A percentile compares a stretch with the other conserved stretches of the same genome.
These are phyloP conservation scores for Pectinophora gossypiella DNA, from an alignment of 1,140 invertebrate genomes.

Conservation along the genomic window DNA sequence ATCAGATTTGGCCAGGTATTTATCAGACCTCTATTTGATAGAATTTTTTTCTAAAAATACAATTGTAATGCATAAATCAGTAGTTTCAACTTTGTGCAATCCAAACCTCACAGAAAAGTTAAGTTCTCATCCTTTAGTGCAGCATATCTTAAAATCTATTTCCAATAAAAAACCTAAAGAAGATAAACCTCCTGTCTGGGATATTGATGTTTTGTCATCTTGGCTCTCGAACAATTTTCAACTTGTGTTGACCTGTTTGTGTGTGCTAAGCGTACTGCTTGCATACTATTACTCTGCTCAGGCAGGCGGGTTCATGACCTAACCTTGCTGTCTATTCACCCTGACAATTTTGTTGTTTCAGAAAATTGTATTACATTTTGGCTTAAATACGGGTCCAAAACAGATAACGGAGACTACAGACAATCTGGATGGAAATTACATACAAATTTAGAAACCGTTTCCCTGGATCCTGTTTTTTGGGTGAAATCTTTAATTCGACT, in stretches of 20 bases:
- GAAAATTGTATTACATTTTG: not conserved
- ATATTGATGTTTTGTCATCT: not conserved
- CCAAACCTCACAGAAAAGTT: not conserved
- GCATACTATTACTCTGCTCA: not conserved
- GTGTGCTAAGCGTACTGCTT: not conserved
- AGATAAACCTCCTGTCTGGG: not conserved
- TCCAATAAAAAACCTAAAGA: not conserved
- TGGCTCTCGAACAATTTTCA: not conserved
- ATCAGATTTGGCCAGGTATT: not conserved
- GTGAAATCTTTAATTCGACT: not conserved
- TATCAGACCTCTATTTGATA: not conserved
- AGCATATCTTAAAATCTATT: not conserved
- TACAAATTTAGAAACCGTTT: not conserved
- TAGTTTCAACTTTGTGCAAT: not conserved
- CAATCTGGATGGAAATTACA: not conserved
- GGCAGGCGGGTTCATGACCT: not conserved
- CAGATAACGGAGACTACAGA: not conserved
- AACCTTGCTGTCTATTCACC: not conserved
- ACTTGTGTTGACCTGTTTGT: not conserved
- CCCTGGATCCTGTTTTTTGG: not conserved
- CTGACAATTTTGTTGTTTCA: not conserved
- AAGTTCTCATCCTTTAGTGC: not conserved
- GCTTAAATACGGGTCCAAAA: not conserved
- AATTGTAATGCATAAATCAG: not conserved
- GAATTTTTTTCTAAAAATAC: not conserved